Percentiles rank a stretch among this genome's conserved stretches.
Conservation (phyloP, 2,888 invertebrate genomes). For the Sialis lutaria region DNA sequence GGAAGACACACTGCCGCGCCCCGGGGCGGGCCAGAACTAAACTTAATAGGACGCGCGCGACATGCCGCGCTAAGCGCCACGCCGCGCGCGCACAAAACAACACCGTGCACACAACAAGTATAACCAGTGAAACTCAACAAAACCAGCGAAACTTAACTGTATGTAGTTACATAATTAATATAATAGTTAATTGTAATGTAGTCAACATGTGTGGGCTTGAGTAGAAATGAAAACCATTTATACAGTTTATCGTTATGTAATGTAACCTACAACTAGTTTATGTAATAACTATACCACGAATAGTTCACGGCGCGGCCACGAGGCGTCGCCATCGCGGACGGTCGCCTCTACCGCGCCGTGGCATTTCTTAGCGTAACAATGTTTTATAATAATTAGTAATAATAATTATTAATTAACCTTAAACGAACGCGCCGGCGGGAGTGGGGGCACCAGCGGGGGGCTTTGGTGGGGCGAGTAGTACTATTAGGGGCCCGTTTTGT, state of each 20-base stretch:
- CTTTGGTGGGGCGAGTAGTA: conserved; percentile 54
- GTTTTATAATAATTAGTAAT: conserved; percentile 22
- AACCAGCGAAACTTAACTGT: too few relatives aligned
- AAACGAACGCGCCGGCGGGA: conserved; percentile 21
- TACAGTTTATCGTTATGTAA: conserved; percentile 3
- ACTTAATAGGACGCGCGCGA: neutral
- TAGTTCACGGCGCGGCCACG: conserved; percentile 22
- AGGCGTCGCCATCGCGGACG: conserved; percentile 11
- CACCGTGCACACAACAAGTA: conserved; percentile 3
- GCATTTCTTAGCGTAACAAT: conserved; percentile 27
- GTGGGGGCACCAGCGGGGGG: conserved; percentile 23
- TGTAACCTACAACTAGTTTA: conserved; percentile 7
- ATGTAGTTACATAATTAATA: neutral
- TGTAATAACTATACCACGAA: conserved; percentile 29
- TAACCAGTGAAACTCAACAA: neutral
- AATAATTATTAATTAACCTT: conserved; percentile 32
- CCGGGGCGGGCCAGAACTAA: too few relatives aligned
- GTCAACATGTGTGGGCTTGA: conserved; percentile 6
- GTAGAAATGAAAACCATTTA: conserved; percentile 7
- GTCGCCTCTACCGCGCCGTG: neutral
- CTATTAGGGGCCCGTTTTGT: conserved; percentile 80
- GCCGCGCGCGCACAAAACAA: neutral
- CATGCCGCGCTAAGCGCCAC: neutral
- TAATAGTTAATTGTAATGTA: neutral
- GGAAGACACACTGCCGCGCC: too few relatives aligned